phyloP scores from a whole-genome alignment of 2,797 vertebrate genomes.

The Lithobates pipiens region DNA sequence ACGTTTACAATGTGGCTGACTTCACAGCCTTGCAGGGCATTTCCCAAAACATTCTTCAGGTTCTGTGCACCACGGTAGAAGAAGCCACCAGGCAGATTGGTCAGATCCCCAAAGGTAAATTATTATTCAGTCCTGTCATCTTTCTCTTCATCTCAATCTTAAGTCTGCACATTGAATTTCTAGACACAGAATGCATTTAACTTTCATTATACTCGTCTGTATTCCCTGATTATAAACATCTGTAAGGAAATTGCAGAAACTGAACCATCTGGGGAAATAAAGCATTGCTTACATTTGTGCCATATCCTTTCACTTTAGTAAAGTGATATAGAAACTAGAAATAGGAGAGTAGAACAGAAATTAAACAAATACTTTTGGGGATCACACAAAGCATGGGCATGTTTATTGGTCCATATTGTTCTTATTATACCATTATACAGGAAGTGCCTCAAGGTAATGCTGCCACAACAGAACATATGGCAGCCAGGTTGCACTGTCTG shows the following conservation, averaged over 20 bases:
- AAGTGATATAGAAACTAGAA: neutral
- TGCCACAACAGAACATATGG: neutral
- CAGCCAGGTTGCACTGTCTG: neutral
- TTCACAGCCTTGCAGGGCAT: conserved; percentile 77
- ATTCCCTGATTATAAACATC: conserved; percentile 2
- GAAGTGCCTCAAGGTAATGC: neutral
- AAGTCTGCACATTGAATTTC: conserved; percentile 26
- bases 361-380: neutral
- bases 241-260: conserved; percentile 39
- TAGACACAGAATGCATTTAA: neutral
- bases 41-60: conserved; percentile 74
- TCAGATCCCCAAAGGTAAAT: conserved; percentile 75
- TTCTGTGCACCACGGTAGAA: conserved; percentile 78
- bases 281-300: neutral
- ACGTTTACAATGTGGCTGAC: conserved; percentile 76
- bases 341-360: neutral
- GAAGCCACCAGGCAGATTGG: conserved; percentile 71
- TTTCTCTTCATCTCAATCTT: conserved; percentile 6
- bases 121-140: neutral
- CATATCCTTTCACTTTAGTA: neutral
- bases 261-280: conserved; percentile 15
- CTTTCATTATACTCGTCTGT: neutral
- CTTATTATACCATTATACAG: too few species aligned
- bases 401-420: neutral
- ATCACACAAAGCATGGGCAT: neutral